Percentiles rank a stretch among this genome's conserved stretches.
Conservation (phyloP, 2,113 vertebrate species). For the Maylandia zebra region DNA sequence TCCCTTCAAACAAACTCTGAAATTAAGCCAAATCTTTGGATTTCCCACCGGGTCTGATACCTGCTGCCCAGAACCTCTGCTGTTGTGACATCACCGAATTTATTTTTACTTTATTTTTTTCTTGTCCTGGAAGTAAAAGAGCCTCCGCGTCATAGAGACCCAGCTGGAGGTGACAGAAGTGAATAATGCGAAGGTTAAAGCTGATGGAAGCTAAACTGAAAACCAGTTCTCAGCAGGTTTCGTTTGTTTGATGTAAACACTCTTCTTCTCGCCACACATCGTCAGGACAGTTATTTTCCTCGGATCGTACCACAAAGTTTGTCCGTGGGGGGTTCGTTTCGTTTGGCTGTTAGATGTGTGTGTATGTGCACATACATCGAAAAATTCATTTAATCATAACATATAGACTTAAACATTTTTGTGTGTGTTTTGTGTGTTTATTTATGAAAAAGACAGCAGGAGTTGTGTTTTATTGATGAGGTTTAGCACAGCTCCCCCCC, state of each 20-base stretch:
- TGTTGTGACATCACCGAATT: neutral
- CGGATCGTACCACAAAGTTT: conserved; percentile 67
- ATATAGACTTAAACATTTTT: neutral
- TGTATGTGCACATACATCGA: neutral
- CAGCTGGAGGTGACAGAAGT: neutral
- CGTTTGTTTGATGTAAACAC: neutral
- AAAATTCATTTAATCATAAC: neutral
- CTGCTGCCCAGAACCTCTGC: neutral
- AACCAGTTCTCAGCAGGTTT: fast-evolving
- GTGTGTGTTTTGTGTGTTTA: neutral
- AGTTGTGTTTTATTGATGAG: neutral
- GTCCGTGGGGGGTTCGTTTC: neutral
- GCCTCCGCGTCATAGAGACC: neutral
- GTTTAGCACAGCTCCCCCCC: neutral
- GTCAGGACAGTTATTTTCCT: conserved; percentile 52
- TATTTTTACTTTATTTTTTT: neutral
- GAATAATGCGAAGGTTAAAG: neutral
- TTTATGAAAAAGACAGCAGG: neutral
- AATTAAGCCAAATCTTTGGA: neutral
- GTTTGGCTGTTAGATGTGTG: fast-evolving
- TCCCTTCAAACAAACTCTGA: conserved; percentile 34
- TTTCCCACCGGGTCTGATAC: neutral
- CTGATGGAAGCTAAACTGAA: neutral
- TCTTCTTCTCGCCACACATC: conserved; percentile 12
- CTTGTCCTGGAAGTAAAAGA: neutral